phyloP scores from a whole-genome alignment of 2,113 vertebrate species.

The Dicentrarchus labrax region DNA sequence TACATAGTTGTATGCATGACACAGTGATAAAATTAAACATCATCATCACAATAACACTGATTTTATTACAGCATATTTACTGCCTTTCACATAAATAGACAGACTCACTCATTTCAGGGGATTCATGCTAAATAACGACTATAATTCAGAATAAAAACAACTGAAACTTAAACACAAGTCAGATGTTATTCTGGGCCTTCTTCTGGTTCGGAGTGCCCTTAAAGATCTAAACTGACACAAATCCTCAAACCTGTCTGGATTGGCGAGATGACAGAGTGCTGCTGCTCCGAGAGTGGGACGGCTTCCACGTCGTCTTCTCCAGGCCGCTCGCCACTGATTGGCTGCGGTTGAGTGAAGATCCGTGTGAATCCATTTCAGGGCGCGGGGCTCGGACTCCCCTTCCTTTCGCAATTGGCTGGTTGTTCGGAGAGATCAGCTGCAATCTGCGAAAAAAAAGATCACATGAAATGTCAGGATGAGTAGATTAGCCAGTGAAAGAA shows the following conservation, averaged over 20 bases:
- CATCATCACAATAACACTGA: no score
- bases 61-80: background rate
- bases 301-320: constrained; percentile 84
- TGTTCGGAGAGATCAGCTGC: constrained; percentile 4
- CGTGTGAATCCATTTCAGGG: constrained; percentile 71
- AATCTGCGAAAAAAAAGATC: constrained; percentile 20
- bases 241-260: constrained; percentile 79
- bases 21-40: no score
- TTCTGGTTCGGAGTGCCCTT: no score
- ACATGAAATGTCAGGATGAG: constrained; percentile 32
- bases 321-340: constrained; percentile 85
- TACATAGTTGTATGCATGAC: no score
- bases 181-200: no score
- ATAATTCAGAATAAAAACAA: background rate
- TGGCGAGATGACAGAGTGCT: constrained; percentile 87
- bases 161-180: background rate
- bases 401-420: constrained; percentile 7
- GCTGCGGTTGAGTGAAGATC: constrained; percentile 68
- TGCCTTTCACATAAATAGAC: background rate
- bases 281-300: constrained; percentile 84
- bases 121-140: background rate
- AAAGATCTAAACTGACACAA: background rate
- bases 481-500: background rate
- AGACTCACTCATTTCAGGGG: background rate
- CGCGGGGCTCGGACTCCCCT: constrained; percentile 21